A percentile compares a stretch with the other conserved stretches of the same genome.
These are phyloP conservation scores for Phainopepla nitens DNA, from an alignment of 2,113 vertebrate genomes.

Conservation along the genomic window DNA sequence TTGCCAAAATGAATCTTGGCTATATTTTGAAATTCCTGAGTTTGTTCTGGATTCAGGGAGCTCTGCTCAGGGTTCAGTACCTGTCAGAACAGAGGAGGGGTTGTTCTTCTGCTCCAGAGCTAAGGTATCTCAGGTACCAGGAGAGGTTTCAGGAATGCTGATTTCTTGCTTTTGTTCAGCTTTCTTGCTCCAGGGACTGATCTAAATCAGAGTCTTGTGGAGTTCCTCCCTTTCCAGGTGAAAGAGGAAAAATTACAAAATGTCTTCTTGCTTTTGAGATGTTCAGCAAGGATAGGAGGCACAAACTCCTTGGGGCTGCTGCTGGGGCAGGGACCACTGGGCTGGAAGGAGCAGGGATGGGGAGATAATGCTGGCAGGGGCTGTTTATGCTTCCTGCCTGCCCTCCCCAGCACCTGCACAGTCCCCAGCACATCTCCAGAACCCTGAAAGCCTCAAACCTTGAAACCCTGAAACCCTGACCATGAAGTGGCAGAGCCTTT, in stretches of 20 bases:
- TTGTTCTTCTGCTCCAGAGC: neutral
- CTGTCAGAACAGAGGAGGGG: neutral
- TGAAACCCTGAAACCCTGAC: fast-evolving
- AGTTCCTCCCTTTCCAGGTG: neutral
- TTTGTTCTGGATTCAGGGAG: neutral
- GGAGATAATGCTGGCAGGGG: neutral
- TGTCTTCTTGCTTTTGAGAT: neutral
- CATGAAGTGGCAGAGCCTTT: fast-evolving
- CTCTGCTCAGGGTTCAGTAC: neutral
- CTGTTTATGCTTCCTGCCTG: neutral
- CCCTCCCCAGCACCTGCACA: neutral
- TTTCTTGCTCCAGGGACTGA: neutral
- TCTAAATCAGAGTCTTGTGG: neutral
- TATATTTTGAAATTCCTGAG: neutral
- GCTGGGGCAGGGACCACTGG: neutral
- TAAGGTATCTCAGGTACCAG: neutral
- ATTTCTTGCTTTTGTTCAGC: neutral
- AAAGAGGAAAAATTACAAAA: neutral
- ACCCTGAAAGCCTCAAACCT: fast-evolving
- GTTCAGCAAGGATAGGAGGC: neutral
- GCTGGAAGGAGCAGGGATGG: neutral
- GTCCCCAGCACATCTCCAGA: fast-evolving
- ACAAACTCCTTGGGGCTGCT: neutral
- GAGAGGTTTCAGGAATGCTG: neutral
- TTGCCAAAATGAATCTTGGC: neutral